Base-by-base conservation (phyloP, 2,888 invertebrate species). In the Phytoseiulus persimilis region DNA sequence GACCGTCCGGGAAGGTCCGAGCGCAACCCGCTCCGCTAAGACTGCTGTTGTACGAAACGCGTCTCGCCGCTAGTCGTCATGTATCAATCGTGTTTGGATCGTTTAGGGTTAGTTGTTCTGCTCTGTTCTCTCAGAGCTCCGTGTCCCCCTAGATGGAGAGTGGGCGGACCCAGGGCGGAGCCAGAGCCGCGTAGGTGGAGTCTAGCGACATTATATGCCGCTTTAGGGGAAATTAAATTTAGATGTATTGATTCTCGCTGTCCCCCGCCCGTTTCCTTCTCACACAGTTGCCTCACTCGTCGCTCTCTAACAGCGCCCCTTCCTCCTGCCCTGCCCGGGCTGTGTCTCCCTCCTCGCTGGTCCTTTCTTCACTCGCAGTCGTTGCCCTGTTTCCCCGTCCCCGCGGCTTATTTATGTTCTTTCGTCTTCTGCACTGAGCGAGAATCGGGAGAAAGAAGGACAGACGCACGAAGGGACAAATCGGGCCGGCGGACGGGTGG, bases 151-250 rank as follows among this genome's bases (percentile, higher is more conserved):
- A 28, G 9, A 65, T 65, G 28, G 65, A 65, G 65, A 65, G 65
- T 65, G 65, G 32, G 33, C 87, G 87, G 32, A 32, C 11, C 9
- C 39, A 28, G 33, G 31, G 39, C n/a, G 32, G 32, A 31, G 87
- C 39, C 31, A 9, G 32, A 87, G 87, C 87, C 32, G 39, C 18
- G 32, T 32, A 6, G 87, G 87, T 33, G 39, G 39, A 87, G n/a
- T 33, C 32, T 33, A 45, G 14, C 32, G 39, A 87, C 87, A 87
- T 87, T 87, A 87, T 87, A 87, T 87, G 87, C 87, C 87, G 87
- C 87, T 87, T 87, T 87, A 45, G 87, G 33, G 33, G 32, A 87
- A 87, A 87, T 87, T 87, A 87, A 87, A 87, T 87, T 87, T 87
- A 87, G 87, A 87, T 87, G 87, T 87, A 87, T 87, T 87, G 87